Evolutionary conservation across 2,888 invertebrate species (phyloP).

Genomic region (Hyalella azteca): DNA sequence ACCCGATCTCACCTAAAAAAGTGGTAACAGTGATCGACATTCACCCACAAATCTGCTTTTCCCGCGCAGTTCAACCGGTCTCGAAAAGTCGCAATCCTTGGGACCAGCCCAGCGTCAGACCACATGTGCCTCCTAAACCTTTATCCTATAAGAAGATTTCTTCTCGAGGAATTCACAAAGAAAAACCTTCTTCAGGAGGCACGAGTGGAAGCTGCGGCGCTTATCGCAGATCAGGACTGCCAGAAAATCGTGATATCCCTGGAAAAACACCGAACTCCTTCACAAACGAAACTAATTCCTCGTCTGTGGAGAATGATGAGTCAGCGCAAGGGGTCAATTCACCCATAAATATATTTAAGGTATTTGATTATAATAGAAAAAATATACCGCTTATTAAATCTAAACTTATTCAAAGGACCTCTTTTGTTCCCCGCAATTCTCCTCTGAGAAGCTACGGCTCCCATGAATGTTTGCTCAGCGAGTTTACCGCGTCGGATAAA

Average conservation of each 20-base stretch:
- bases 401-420: not conserved
- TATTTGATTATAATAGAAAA: conserved; percentile 17
- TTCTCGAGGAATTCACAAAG: not conserved
- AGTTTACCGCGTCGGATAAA: not conserved
- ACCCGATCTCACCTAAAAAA: conserved; percentile 14
- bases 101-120: not conserved
- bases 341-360: conserved; percentile 1
- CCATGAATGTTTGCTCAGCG: conserved; percentile 5
- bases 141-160: conserved; percentile 16
- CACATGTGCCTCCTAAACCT: conserved; percentile 29
- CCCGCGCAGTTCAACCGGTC: not conserved
- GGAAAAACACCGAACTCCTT: not conserved
- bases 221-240: conserved; percentile 9
- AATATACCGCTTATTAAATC: conserved; percentile 4
- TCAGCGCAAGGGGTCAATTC: conserved; percentile 16
- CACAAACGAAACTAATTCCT: conserved; percentile 14
- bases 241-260: not conserved
- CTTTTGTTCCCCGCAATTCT: not conserved
- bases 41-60: conserved; percentile 17
- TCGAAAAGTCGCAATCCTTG: conserved; percentile 15
- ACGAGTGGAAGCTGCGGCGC: not conserved
- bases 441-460: not conserved
- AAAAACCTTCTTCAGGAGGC: conserved; percentile 6
- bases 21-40: conserved; percentile 19
- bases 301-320: not conserved